Conservation (phyloP, 37 sponge, comb jelly and placozoan species). For the Hexactinellida sp. region DNA sequence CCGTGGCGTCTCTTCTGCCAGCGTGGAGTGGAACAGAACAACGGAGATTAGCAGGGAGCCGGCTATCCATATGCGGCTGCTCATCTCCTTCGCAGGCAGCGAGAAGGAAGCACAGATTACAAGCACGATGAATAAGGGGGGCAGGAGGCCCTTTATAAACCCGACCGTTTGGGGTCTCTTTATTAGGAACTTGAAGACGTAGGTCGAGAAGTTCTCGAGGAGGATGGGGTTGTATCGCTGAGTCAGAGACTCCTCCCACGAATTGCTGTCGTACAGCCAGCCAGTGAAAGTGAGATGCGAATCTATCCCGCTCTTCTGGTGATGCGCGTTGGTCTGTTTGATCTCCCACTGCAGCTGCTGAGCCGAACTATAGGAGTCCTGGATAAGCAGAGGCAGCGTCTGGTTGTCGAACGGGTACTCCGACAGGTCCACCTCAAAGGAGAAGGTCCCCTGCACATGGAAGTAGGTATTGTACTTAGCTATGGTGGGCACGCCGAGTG, state of each 20-base stretch:
- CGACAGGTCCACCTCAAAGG: background rate
- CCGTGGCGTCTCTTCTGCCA: conserved; percentile 3
- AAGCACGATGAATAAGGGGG: background rate
- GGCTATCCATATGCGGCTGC: background rate
- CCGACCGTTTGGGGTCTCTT: background rate
- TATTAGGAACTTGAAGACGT: conserved; percentile 17
- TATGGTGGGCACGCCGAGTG: background rate
- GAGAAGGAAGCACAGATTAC: conserved; percentile 10
- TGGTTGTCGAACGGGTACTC: conserved; percentile 1
- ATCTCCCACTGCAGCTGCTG: background rate
- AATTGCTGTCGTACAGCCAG: background rate
- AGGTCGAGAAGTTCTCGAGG: background rate
- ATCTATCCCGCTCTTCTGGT: background rate
- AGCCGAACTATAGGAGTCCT: conserved; percentile 2
- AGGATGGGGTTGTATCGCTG: conserved; percentile 15
- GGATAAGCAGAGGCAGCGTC: background rate
- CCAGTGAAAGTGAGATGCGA: background rate
- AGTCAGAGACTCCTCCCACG: background rate
- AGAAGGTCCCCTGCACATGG: conserved; percentile 5
- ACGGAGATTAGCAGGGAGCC: background rate
- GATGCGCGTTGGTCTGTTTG: background rate
- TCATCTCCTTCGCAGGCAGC: background rate
- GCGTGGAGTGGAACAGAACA: conserved; percentile 1
- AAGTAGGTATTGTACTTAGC: background rate
- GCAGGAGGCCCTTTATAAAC: background rate